These are phyloP conservation scores for Setophaga petechia DNA, from an alignment of 2,113 vertebrate genomes.

Conservation along the genomic window DNA sequence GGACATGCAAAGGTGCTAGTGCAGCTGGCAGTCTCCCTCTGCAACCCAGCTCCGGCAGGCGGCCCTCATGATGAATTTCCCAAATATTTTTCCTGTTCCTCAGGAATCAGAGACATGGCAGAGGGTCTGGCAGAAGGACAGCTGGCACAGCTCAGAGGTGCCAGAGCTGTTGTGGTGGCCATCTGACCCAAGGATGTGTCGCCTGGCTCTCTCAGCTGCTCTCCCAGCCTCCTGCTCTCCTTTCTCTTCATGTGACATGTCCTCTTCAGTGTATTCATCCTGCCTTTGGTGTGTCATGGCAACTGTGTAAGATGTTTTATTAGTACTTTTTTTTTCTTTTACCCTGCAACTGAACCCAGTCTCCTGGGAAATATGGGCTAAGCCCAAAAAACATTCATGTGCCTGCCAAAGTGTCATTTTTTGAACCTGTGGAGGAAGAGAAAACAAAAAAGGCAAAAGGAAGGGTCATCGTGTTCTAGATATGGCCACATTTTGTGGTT, in stretches of 20 bases:
- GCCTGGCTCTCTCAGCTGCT: not conserved
- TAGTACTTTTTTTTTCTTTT: not conserved
- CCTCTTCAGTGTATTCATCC: not conserved
- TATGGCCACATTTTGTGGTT: accelerated
- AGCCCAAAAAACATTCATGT: not conserved
- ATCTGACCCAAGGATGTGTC: not conserved
- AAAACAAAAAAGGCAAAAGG: not conserved
- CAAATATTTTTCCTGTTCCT: not conserved
- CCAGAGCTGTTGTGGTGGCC: not conserved
- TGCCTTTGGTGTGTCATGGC: conserved; percentile 23
- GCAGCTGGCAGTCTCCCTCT: not conserved
- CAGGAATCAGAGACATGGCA: not conserved
- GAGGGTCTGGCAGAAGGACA: not conserved
- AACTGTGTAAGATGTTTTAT: conserved; percentile 45
- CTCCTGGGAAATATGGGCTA: conserved; percentile 57
- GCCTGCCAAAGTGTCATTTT: conserved; percentile 14
- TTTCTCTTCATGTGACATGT: not conserved
- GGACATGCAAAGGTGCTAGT: not conserved
- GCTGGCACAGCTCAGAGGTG: not conserved
- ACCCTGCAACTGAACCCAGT: conserved; percentile 38
- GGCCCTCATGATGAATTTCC: not conserved
- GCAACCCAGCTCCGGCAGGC: not conserved
- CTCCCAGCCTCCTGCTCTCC: not conserved
- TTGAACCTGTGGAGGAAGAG: not conserved
- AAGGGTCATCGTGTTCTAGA: not conserved